These are phyloP conservation scores for Panonychus citri DNA, from an alignment of 1,140 invertebrate species.

Conservation along the genomic window DNA sequence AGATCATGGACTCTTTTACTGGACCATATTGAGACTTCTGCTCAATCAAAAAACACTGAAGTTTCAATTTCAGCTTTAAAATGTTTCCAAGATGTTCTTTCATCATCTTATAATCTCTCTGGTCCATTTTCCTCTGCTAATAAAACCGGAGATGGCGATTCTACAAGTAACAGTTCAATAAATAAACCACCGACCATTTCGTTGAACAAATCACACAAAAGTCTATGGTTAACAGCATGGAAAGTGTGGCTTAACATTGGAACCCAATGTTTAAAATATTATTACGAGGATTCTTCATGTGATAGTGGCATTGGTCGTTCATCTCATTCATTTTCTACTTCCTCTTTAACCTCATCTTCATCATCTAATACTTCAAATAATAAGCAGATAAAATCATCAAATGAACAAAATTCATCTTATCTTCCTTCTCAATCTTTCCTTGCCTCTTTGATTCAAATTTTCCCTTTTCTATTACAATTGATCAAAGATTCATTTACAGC, in stretches of 20 bases:
- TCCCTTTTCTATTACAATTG: constrained; percentile 72
- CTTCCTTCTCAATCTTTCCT: constrained; percentile 75
- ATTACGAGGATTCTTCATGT: constrained; percentile 24
- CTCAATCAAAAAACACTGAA: constrained; percentile 73
- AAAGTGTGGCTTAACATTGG: constrained; percentile 65
- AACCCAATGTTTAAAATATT: constrained; percentile 42
- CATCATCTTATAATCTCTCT: constrained; percentile 19
- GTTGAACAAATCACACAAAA: neutral
- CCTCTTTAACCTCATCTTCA: neutral
- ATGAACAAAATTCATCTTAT: constrained; percentile 31
- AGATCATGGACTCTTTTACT: constrained; percentile 73
- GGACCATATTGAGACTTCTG: constrained; percentile 77
- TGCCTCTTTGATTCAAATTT: constrained; percentile 75
- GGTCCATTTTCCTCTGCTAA: neutral
- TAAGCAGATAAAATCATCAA: neutral
- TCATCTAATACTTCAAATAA: constrained; percentile 16
- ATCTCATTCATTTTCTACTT: neutral
- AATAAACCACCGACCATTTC: neutral
- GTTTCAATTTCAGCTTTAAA: constrained; percentile 81
- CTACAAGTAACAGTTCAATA: neutral
- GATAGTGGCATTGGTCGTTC: constrained; percentile 5
- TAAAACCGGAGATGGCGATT: neutral
- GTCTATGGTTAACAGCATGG: constrained; percentile 53
- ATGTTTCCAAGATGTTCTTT: constrained; percentile 80
- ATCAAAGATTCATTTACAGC: constrained; percentile 52